phyloP scores from a whole-genome alignment of 2,797 vertebrate genomes.

The Simalia tracyae region DNA sequence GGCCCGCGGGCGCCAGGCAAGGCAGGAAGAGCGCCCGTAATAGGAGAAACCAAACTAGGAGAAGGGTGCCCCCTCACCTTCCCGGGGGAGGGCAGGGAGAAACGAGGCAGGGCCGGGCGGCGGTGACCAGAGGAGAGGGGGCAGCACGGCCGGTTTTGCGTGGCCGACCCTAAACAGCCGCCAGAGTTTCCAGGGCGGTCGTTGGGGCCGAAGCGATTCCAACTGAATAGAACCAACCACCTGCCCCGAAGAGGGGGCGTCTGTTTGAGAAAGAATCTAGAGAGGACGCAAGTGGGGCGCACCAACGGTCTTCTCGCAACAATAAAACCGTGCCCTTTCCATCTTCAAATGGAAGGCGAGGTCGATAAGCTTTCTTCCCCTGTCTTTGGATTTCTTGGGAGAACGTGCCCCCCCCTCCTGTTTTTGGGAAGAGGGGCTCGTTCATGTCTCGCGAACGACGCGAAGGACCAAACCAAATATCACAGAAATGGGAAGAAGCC shows the following conservation, averaged over 20 bases:
- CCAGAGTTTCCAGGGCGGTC: background rate
- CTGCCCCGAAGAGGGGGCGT: accelerated
- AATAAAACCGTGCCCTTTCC: accelerated
- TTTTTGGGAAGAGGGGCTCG: background rate
- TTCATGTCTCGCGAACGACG: background rate
- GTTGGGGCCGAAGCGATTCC: constrained; percentile 8
- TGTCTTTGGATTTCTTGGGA: background rate
- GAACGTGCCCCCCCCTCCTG: background rate
- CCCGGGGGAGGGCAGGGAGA: background rate
- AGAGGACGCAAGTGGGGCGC: too few species aligned
- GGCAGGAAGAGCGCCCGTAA: too few species aligned
- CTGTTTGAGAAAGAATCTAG: background rate
- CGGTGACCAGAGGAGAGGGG: background rate
- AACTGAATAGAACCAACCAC: background rate
- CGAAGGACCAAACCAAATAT: background rate
- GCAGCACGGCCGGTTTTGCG: background rate
- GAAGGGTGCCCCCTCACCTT: background rate
- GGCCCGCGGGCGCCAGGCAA: too few species aligned
- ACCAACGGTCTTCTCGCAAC: too few species aligned
- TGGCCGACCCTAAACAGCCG: background rate
- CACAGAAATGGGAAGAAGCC: too few species aligned
- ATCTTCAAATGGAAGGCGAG: background rate
- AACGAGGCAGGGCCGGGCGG: background rate
- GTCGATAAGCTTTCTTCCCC: background rate
- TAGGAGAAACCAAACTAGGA: background rate